Evolutionary conservation across 2,888 invertebrate genomes (phyloP).

Genomic region (Latrodectus elegans): DNA sequence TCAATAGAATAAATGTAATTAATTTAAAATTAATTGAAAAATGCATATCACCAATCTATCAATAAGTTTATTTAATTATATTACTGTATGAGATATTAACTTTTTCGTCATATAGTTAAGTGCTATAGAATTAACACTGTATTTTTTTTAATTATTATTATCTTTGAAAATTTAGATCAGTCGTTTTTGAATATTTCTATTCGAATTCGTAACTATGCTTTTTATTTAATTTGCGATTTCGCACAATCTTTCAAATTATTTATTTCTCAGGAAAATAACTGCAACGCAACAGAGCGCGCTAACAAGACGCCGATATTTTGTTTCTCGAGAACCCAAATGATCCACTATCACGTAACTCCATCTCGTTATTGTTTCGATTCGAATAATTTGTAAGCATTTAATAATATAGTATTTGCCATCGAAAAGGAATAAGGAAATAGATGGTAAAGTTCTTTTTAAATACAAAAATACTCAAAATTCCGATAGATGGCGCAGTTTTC

Average conservation of each 20-base stretch:
- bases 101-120: too few species aligned
- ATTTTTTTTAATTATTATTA: too few species aligned
- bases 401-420: slow-evolving; percentile 30
- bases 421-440: slow-evolving; percentile 1
- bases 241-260: slow-evolving; percentile 18
- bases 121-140: too few species aligned
- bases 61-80: too few species aligned
- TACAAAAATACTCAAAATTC: not conserved
- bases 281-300: slow-evolving; percentile 35
- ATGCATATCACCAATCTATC: too few species aligned
- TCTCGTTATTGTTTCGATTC: slow-evolving; percentile 29
- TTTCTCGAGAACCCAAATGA: slow-evolving; percentile 13
- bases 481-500: slow-evolving; percentile 59
- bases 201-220: too few species aligned
- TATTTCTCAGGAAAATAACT: slow-evolving; percentile 12
- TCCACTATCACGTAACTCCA: slow-evolving; percentile 15
- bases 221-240: too few species aligned
- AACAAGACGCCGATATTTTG: slow-evolving; percentile 41
- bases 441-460: not conserved
- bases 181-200: not conserved
- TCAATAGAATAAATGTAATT: too few species aligned
- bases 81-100: too few species aligned
- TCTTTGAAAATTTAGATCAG: not conserved
- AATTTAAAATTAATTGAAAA: too few species aligned
- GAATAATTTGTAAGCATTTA: slow-evolving; percentile 44